phyloP scores from a whole-genome alignment of 1,140 invertebrate species.

The Gonioctena quinquepunctata region DNA sequence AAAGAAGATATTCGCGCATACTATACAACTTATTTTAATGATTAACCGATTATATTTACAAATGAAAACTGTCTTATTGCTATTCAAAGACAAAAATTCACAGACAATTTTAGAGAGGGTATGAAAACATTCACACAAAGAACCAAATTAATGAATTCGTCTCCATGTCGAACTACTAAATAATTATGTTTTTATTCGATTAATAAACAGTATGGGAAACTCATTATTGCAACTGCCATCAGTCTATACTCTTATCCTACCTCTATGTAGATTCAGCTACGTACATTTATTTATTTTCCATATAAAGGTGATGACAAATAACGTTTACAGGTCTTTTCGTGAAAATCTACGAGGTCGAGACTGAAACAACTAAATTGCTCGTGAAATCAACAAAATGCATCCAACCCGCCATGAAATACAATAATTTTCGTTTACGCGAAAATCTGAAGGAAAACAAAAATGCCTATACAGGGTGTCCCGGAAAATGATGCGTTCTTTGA shows the following conservation, averaged over 20 bases:
- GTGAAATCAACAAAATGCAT: no score
- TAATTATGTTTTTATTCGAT: no score
- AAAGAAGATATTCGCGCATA: not conserved
- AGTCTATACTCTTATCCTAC: constrained; percentile 5
- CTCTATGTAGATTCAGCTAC: constrained; percentile 10
- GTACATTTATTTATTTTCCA: not conserved
- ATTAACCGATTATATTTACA: constrained; percentile 1
- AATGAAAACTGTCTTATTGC: not conserved
- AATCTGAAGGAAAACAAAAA: no score
- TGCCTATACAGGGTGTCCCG: no score
- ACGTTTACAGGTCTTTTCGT: not conserved
- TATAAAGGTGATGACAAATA: not conserved
- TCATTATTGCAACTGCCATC: constrained; percentile 12
- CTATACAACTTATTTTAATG: not conserved
- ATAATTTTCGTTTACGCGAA: no score
- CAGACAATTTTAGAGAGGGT: no score
- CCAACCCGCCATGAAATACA: not conserved
- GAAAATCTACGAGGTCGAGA: not conserved
- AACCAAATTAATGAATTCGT: no score
- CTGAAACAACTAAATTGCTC: not conserved
- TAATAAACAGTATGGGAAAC: not conserved
- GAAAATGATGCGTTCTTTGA: no score
- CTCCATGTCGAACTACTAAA: no score
- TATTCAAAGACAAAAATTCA: not conserved
- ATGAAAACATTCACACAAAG: not conserved